Evolutionary conservation across 1,140 invertebrate species (phyloP), one percentile per base, ranked within the genome.

Genomic region (Zaprionus inermis): DNA sequence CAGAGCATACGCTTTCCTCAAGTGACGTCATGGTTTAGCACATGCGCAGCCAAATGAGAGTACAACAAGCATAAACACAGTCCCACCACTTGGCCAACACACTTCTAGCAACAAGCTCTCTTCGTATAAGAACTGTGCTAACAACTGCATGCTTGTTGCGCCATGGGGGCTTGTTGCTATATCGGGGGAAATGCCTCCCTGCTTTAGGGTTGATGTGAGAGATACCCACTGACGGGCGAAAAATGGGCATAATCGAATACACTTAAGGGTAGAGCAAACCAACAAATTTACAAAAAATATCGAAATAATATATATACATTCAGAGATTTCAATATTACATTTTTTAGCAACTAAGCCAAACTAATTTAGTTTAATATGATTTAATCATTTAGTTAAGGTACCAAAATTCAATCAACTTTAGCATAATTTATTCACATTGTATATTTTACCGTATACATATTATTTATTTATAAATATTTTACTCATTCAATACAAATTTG

Each of bases 101-200:
- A 59, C 44, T 30, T 41, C 52, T 30, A 64, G 51, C 59, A 56
- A 38, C 52, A 65, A 51, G 58, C 66, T 52, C 72, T 64, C 66
- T 41, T 11, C 44, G 14, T 20, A 38, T 30, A 56, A 51, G 66
- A 60, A 66, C 18, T 63, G 24, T 61, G 58, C 72, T 58, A 61
- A 44, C 57, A 70, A 72, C 58, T 81, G 82, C 78, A 81, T 76
- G 82, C 82, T 85, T 85, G 82, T 85, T 84, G 81, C 81, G 74
- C 74, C 70, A 71, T 14, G 59, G 44, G 30, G 38, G 28, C 32
- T 49, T 34, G 28, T 41, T 22, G 14, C 18, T 11, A 4, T 32
- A 32, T 7, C 3, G 20, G 12, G 28, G 38, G 14, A 49, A 22
- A 41, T 28, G 36, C 34, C 44, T 12, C n/a, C 14, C n/a, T 52